Evolutionary conservation across 2,113 vertebrate species (phyloP).

Genomic region (Osmerus eperlanus): DNA sequence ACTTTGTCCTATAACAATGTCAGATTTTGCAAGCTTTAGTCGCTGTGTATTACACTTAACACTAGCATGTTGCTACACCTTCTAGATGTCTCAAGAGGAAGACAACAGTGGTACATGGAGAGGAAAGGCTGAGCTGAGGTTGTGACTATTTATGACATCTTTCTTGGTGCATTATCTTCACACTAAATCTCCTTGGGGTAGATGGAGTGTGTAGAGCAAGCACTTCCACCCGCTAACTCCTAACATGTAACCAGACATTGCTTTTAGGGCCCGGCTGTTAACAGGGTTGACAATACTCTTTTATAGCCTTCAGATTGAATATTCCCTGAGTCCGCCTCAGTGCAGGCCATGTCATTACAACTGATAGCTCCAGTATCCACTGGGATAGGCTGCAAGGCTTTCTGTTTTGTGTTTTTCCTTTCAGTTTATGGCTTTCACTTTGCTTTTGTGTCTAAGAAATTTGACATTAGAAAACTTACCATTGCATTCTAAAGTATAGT

Average conservation of each 20-base stretch:
- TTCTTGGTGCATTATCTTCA: constrained; percentile 76
- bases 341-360: constrained; percentile 69
- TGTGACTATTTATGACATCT: constrained; percentile 74
- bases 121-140: constrained; percentile 55
- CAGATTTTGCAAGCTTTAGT: constrained; percentile 59
- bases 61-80: constrained; percentile 71
- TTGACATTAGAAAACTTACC: not conserved
- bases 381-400: constrained; percentile 61
- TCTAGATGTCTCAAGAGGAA: constrained; percentile 67
- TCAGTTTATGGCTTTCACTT: constrained; percentile 48
- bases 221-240: constrained; percentile 64
- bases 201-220: constrained; percentile 65
- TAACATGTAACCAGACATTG: constrained; percentile 75
- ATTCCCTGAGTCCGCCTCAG: constrained; percentile 63
- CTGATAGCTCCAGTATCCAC: constrained; percentile 70
- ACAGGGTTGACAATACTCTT: constrained; percentile 72
- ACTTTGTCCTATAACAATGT: constrained; percentile 50
- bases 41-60: constrained; percentile 68
- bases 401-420: constrained; percentile 52
- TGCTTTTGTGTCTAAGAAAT: constrained; percentile 19
- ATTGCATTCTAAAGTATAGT: not conserved
- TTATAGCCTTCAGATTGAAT: constrained; percentile 74
- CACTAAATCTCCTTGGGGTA: constrained; percentile 72
- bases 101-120: constrained; percentile 46
- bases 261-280: constrained; percentile 74